A percentile compares a stretch with the other conserved stretches of the same genome.
Conservation (phyloP, 2,113 vertebrate genomes). For the Ploceus nigricollis region DNA sequence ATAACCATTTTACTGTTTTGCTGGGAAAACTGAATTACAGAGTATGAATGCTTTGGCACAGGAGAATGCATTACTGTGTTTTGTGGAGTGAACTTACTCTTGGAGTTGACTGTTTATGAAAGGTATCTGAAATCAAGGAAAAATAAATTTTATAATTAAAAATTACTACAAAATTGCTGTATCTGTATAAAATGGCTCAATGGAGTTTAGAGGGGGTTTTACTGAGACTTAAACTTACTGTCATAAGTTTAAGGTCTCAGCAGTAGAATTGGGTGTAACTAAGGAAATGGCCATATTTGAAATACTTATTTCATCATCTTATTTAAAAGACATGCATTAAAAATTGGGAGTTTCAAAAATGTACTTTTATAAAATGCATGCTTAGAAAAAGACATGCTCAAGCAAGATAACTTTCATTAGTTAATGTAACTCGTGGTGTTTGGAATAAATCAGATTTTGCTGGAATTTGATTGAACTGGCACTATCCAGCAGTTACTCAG, state of each 20-base stretch:
- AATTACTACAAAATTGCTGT: neutral
- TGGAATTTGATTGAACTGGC: neutral
- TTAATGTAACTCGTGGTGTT: neutral
- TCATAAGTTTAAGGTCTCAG: neutral
- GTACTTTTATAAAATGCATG: neutral
- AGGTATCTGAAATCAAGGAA: neutral
- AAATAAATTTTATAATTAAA: neutral
- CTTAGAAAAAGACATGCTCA: neutral
- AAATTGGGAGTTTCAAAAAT: neutral
- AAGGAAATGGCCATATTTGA: neutral
- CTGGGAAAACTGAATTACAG: neutral
- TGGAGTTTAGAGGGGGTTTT: neutral
- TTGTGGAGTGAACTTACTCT: neutral
- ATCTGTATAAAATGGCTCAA: neutral
- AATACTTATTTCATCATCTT: neutral
- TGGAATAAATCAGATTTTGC: neutral
- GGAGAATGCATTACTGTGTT: neutral
- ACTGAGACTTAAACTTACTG: neutral
- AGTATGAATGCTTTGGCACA: neutral
- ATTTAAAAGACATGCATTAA: neutral
- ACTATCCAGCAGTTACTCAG: neutral
- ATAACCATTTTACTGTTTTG: neutral
- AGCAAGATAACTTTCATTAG: neutral
- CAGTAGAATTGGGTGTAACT: neutral
- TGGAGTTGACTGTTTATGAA: neutral